Percentiles rank a stretch among this genome's conserved stretches.
Conservation (phyloP, 2,113 vertebrate species). For the Cercocebus atys region DNA sequence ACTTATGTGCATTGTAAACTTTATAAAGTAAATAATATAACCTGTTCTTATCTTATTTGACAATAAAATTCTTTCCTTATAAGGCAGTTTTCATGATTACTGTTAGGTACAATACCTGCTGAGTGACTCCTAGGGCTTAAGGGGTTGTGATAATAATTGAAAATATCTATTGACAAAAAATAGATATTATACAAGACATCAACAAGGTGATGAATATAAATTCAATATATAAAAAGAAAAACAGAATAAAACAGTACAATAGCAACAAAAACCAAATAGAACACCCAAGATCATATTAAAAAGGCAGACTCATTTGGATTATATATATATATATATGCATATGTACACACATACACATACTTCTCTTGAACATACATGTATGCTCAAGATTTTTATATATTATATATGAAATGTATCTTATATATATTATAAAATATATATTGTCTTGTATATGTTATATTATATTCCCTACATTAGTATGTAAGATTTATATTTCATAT, state of each 20-base stretch:
- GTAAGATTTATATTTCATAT: too few species aligned
- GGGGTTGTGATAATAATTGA: background rate
- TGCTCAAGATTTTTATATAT: too few species aligned
- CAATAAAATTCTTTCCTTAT: background rate
- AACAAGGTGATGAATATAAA: background rate
- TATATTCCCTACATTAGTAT: too few species aligned
- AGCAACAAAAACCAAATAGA: background rate
- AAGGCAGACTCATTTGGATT: background rate
- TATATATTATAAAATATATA: too few species aligned
- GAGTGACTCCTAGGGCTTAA: background rate
- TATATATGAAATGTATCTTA: too few species aligned
- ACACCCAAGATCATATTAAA: background rate
- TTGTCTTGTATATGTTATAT: too few species aligned
- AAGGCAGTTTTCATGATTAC: background rate
- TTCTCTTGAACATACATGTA: too few species aligned
- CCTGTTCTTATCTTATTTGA: background rate
- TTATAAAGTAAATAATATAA: background rate
- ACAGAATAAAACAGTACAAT: background rate
- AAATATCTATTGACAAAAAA: background rate
- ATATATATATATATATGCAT: too few species aligned
- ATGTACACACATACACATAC: fast-evolving
- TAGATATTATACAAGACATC: background rate
- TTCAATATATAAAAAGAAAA: background rate
- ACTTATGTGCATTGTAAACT: background rate
- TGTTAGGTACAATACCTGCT: background rate